Evolutionary conservation across 2,888 invertebrate species (phyloP).

Genomic region (Endotricha flammealis): DNA sequence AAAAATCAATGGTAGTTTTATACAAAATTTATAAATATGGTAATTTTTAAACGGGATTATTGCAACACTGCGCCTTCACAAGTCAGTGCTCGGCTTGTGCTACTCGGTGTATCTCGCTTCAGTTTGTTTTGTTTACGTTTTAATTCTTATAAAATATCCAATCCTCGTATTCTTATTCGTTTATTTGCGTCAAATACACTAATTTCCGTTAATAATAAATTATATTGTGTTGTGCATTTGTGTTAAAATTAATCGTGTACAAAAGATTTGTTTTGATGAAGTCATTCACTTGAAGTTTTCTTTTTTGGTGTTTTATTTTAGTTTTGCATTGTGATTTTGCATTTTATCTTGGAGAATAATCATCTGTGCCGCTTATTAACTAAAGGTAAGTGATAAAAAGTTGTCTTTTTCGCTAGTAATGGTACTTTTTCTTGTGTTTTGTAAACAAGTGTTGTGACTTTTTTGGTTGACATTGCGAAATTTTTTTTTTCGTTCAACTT

Average conservation of each 20-base stretch:
- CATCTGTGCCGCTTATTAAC: not conserved
- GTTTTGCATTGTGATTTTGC: conserved; percentile 17
- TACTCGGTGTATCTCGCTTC: conserved; percentile 23
- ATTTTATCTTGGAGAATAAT: conserved; percentile 12
- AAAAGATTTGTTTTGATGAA: conserved; percentile 29
- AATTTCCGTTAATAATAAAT: not conserved
- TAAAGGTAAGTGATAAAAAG: conserved; percentile 1
- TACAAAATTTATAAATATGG: too few species aligned
- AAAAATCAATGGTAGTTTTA: too few species aligned
- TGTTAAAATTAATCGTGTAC: conserved; percentile 37
- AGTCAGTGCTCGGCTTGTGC: conserved; percentile 27
- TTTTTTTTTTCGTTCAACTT: conserved; percentile 38
- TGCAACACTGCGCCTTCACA: not conserved
- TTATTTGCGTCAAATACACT: not conserved
- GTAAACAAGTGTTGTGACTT: conserved; percentile 29
- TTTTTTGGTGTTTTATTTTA: conserved; percentile 26
- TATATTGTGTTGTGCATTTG: conserved; percentile 5
- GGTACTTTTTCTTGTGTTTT: conserved; percentile 3
- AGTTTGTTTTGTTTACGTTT: conserved; percentile 46
- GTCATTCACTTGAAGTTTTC: conserved; percentile 32
- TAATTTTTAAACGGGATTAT: not conserved
- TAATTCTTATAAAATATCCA: conserved; percentile 16
- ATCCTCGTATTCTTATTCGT: conserved; percentile 12
- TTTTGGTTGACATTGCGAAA: conserved; percentile 45
- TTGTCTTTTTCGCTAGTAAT: conserved; percentile 17